Conservation (phyloP, 2,113 vertebrate species). For the Nyctereutes procyonoides region DNA sequence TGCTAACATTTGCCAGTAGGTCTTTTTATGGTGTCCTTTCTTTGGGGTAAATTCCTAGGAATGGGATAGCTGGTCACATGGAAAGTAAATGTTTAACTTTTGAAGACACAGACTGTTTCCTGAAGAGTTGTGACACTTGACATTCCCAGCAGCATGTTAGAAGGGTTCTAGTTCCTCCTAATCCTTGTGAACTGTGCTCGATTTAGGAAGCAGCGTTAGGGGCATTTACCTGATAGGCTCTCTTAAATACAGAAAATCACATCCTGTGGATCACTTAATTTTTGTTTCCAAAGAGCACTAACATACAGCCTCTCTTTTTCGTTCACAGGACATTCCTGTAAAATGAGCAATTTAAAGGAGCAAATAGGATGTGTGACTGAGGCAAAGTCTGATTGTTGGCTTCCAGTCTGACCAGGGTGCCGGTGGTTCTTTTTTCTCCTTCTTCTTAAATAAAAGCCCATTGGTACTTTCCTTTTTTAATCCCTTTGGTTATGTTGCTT, state of each 20-base stretch:
- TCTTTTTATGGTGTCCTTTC: not conserved
- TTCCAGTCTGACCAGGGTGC: not conserved
- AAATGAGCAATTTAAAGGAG: not conserved
- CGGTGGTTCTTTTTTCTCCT: not conserved
- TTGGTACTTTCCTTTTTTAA: not conserved
- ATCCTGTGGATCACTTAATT: not conserved
- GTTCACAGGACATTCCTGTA: not conserved
- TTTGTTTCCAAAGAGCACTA: slow-evolving; percentile 19
- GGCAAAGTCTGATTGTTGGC: not conserved
- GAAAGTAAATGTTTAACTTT: slow-evolving; percentile 11
- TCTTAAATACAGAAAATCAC: not conserved
- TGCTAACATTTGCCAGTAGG: not conserved
- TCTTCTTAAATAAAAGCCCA: not conserved
- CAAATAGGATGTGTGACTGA: not conserved
- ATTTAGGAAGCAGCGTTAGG: not conserved
- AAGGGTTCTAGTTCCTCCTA: not conserved
- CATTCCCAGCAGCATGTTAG: not conserved
- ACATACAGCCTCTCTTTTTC: not conserved
- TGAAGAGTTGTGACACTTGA: not conserved
- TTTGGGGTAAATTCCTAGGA: not conserved
- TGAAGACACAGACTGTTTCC: not conserved
- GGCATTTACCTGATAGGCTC: not conserved
- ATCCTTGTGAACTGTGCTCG: not conserved
- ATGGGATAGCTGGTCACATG: not conserved
- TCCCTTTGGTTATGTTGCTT: not conserved